These are phyloP conservation scores for Melanaphis sacchari DNA, from an alignment of 1,140 invertebrate species.

Conservation along the genomic window DNA sequence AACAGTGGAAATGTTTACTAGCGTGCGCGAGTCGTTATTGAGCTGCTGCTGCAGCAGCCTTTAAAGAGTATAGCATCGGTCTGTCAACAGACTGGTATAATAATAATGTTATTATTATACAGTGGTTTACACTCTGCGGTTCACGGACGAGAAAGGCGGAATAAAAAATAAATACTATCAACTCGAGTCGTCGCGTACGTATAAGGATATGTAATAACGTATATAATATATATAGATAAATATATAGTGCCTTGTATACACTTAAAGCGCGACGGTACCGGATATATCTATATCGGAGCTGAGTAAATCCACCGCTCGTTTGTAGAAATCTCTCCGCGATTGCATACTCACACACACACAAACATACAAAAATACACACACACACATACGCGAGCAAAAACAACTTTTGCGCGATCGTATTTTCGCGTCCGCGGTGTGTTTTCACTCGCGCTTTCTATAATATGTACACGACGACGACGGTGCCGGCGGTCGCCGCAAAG, in stretches of 20 bases:
- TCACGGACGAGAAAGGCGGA: neutral
- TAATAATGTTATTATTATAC: neutral
- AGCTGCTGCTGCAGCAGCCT: no score
- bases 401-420: constrained; percentile 30
- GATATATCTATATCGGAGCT: neutral
- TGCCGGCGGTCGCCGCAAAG: neutral
- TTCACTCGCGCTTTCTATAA: constrained; percentile 50
- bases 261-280: no score
- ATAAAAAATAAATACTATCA: neutral
- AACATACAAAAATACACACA: no score
- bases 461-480: no score
- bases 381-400: neutral
- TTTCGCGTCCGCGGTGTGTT: neutral
- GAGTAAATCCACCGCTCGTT: neutral
- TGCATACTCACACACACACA: no score
- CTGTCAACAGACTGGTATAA: neutral
- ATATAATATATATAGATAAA: no score
- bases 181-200: neutral
- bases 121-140: neutral
- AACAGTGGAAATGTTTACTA: neutral
- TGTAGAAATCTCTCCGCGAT: constrained; percentile 4
- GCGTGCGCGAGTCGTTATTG: neutral
- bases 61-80: neutral
- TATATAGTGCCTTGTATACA: no score
- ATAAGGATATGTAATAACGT: neutral